Evolutionary conservation across 1,140 invertebrate genomes (phyloP), one percentile per base, ranked within the genome.

Genomic region (Drosophila subobscura): DNA sequence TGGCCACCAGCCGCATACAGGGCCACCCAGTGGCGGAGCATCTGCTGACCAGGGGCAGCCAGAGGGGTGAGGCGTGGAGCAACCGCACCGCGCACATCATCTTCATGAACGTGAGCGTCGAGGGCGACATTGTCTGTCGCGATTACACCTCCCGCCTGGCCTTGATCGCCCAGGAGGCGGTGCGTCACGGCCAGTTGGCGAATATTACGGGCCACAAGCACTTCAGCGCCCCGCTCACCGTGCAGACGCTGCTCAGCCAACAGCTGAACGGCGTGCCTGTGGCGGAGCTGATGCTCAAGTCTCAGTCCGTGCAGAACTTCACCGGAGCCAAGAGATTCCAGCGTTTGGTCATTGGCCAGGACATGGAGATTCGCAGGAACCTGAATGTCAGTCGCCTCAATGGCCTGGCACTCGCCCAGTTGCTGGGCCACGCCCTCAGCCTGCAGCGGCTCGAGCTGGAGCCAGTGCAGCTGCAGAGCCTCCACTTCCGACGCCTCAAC

Each of bases 401-500:
- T 64, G 60, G 63, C n/a, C 5, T 73, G 45, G 10, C 64, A 2
- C 10, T 89, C 22, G 41, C 56, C 1, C 58, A 85, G 40, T 44
- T 90, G 10, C 50, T 75, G 8, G 70, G 74, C 3, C 55, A 67
- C 2, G 80, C 77, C 23, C 46, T 83, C 16, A 67, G 74, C 12
- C 25, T 89, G 58, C 67, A 89, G 6, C 68, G 72, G 1, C 25
- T 90, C 20, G 60, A 79, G 16, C 33, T 90, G 33, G 57, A 40
- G 8, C 55, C 16, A 0, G 42, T 72, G 2, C 33, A 61, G 5
- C 23, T 84, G 16, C 27, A 67, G 8, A 61, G 71, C 5, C 50
- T 90, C n/a, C n/a, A 67, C 1, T 75, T 90, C 12, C 70, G 71
- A 2, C 73, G 76, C 4, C 70, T 90, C 0, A 90, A 90, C 27